These are phyloP conservation scores for Drosophila lacertosa DNA, from an alignment of 1,140 invertebrate genomes.

Conservation along the genomic window DNA sequence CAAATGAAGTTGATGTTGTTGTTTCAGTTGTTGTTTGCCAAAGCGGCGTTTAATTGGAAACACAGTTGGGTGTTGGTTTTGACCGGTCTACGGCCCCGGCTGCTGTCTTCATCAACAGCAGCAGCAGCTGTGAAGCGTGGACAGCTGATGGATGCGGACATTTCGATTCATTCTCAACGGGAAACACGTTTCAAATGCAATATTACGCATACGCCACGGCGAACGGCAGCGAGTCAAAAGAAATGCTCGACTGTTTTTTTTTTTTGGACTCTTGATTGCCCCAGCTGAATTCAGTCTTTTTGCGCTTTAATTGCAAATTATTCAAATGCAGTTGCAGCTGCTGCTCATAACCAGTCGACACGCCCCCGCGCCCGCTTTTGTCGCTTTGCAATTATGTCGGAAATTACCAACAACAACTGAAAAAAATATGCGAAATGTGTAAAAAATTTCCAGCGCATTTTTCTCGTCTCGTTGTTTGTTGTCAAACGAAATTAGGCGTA, in stretches of 20 bases:
- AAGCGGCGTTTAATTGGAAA: constrained; percentile 81
- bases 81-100: constrained; percentile 49
- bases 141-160: constrained; percentile 78
- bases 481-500: constrained; percentile 77
- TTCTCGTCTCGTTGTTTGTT: constrained; percentile 52
- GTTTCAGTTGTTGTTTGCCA: constrained; percentile 51
- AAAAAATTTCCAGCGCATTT: constrained; percentile 53
- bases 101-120: constrained; percentile 51
- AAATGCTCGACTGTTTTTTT: constrained; percentile 37
- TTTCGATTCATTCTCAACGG: constrained; percentile 53
- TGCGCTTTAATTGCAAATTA: constrained; percentile 74
- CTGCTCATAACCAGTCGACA: constrained; percentile 69
- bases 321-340: constrained; percentile 67
- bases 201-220: constrained; percentile 73
- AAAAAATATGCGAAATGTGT: constrained; percentile 49
- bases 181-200: constrained; percentile 54
- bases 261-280: constrained; percentile 24
- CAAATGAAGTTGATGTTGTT: constrained; percentile 43
- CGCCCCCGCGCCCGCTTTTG: constrained; percentile 12
- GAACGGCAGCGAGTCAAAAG: constrained; percentile 19
- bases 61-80: constrained; percentile 78
- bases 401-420: constrained; percentile 70
- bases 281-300: constrained; percentile 63
- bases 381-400: constrained; percentile 69
- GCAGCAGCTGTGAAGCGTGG: constrained; percentile 40